Percentiles rank a stretch among this genome's conserved stretches.
phyloP scores from a whole-genome alignment of 1,140 invertebrate genomes.

The Lasaia peninsularis region DNA sequence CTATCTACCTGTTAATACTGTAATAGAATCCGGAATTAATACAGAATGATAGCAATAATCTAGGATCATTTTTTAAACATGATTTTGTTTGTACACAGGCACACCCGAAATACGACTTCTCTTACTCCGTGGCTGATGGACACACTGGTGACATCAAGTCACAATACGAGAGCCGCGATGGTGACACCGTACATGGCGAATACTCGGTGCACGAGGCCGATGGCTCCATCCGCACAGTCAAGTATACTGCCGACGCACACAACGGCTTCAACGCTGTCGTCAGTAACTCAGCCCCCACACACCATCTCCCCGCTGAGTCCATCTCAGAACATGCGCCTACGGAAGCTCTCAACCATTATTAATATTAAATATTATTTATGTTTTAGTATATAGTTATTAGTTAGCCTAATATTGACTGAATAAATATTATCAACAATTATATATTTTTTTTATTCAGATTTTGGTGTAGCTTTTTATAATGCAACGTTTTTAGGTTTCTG shows the following conservation, averaged over 20 bases:
- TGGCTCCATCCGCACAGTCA: slow-evolving; percentile 74
- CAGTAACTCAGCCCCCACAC: slow-evolving; percentile 66
- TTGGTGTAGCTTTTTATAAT: too few species aligned
- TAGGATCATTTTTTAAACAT: too few species aligned
- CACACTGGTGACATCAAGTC: slow-evolving; percentile 74
- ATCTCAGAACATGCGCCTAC: slow-evolving; percentile 27
- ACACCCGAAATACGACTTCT: too few species aligned
- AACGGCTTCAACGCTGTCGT: slow-evolving; percentile 79
- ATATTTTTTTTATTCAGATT: too few species aligned
- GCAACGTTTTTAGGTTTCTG: too few species aligned
- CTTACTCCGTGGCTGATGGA: slow-evolving; percentile 60
- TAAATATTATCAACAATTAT: background rate
- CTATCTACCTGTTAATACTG: too few species aligned
- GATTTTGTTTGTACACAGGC: too few species aligned
- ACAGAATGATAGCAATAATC: too few species aligned
- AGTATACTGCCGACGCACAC: slow-evolving; percentile 75
- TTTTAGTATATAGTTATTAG: background rate
- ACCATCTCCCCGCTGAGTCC: slow-evolving; percentile 27
- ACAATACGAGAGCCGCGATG: slow-evolving; percentile 46
- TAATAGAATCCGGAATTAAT: too few species aligned
- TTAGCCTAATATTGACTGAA: background rate
- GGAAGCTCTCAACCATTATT: slow-evolving; percentile 21
- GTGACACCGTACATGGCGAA: slow-evolving; percentile 74
- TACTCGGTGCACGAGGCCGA: slow-evolving; percentile 78
- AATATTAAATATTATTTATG: slow-evolving; percentile 8